phyloP scores from a whole-genome alignment of 2,113 vertebrate species.

The Nansenia antarctica region DNA sequence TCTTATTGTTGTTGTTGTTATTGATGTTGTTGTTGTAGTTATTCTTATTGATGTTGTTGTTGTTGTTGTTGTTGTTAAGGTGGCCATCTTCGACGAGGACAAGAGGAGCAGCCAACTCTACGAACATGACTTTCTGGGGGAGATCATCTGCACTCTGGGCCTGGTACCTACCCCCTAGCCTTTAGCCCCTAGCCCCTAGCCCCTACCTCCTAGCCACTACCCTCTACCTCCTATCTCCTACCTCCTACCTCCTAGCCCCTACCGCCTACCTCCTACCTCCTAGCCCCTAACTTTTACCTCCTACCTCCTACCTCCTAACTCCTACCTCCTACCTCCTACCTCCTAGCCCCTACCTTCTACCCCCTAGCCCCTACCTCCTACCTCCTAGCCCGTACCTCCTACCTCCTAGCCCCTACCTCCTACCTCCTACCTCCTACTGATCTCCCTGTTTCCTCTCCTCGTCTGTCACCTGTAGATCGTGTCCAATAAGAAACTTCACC shows the following conservation, averaged over 20 bases:
- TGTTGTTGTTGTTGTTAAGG: too few species aligned
- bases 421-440: neutral
- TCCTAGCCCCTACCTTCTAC: too few species aligned
- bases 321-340: neutral
- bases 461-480: conserved; percentile 81
- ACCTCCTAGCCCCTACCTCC: neutral
- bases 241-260: too few species aligned
- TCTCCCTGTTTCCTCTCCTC: neutral
- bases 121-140: conserved; percentile 95
- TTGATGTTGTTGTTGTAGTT: too few species aligned
- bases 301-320: neutral
- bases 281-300: too few species aligned
- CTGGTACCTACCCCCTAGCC: conserved; percentile 75
- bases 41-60: too few species aligned
- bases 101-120: conserved; percentile 92
- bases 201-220: too few species aligned
- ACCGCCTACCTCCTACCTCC: neutral
- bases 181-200: too few species aligned
- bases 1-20: too few species aligned
- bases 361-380: neutral
- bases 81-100: conserved; percentile 96
- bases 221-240: neutral
- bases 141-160: conserved; percentile 92
- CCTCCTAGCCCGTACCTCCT: neutral
- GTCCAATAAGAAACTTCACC: conserved; percentile 96